Base-by-base conservation (phyloP, 2,797 vertebrate genomes). In the Centropyge bicolor region DNA sequence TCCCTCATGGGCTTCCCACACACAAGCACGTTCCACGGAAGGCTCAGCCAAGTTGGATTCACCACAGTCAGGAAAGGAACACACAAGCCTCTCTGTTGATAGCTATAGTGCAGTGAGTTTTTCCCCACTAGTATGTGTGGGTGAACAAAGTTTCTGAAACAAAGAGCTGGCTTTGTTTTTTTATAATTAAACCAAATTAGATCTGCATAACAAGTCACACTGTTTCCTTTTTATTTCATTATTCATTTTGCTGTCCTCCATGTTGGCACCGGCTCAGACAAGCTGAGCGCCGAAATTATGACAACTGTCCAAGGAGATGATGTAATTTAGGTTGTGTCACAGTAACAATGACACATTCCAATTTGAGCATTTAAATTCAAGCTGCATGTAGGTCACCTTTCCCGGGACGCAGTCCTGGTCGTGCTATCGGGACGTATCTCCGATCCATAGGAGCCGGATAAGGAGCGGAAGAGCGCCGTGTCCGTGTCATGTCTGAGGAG, bases 301-400 rank as follows among this genome's bases (percentile, higher is more conserved):
- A 90, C 78, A 85, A 81, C 82, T 81, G 90, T 88, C 85, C 87
- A 82, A 88, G 68, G 80, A 81, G 88, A 91, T 90, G 88, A 92
- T 88, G 89, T 83, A 81, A 91, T 87, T 83, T 74, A 41, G 86
- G 68, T 57, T 84, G 83, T 80, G 88, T 87, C 74, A 89, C 83
- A 79, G 83, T 38, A 85, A 90, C 88, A 83, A 76, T 86, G 89
- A 89, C 79, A 88, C 83, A 66, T 82, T 88, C 78, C 85, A 83
- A 70, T 84, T 52, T 70, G 68, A 76, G 78, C 77, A 17, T 83
- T 81, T 81, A 66, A 67, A 90, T 81, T 72, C 82, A 62, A 40
- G 85, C 80, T 51, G 73, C 81, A 87, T 86, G 91, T 90, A 77
- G 88, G 86, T 78, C 83, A 35, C 64, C 67, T 10, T 69, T 78